Conservation (phyloP, 2,888 invertebrate genomes). For the Apantesis nais region DNA sequence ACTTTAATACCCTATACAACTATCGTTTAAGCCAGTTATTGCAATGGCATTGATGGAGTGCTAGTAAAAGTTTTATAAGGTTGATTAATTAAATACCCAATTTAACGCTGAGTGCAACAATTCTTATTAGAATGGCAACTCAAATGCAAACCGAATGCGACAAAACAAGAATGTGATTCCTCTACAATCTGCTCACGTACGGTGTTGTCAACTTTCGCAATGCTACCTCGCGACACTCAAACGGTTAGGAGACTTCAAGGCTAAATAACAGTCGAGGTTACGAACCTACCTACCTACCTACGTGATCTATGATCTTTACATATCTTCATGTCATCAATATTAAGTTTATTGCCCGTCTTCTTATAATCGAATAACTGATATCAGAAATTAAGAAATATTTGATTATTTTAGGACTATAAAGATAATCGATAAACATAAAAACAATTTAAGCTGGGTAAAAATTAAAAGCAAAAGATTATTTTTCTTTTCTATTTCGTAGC, state of each 20-base stretch:
- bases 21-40: conserved; percentile 47
- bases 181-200: conserved; percentile 78
- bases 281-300: conserved; percentile 62
- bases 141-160: conserved; percentile 65
- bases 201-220: conserved; percentile 83
- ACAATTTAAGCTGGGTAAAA: neutral
- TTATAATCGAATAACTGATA: neutral
- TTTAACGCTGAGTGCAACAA: conserved; percentile 43
- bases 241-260: conserved; percentile 78
- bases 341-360: neutral
- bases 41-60: conserved; percentile 49
- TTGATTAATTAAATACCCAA: conserved; percentile 50
- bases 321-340: conserved; percentile 29
- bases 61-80: conserved; percentile 50
- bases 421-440: neutral
- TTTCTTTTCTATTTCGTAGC: too few relatives aligned
- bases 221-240: conserved; percentile 76
- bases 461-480: neutral
- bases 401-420: neutral
- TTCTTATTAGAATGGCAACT: conserved; percentile 66
- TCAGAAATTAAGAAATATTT: neutral
- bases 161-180: conserved; percentile 68
- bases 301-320: conserved; percentile 53
- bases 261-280: conserved; percentile 68
- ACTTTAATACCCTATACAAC: conserved; percentile 53